Evolutionary conservation across 2,888 invertebrate species (phyloP), one percentile per base, ranked within the genome.

Genomic region (Steromphala cineraria): DNA sequence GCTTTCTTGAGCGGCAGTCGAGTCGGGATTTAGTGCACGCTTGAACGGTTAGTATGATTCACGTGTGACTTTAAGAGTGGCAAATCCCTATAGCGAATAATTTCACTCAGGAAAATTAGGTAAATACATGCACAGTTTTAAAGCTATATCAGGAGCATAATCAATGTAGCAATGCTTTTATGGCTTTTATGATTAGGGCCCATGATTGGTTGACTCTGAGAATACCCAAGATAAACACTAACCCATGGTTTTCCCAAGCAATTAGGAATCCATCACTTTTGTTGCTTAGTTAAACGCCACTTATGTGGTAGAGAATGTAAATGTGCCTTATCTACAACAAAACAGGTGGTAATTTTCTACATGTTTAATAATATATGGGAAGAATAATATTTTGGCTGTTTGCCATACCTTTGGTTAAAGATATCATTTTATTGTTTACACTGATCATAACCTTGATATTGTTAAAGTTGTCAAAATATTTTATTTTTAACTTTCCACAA

Each of bases 41-140:
- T 36, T 71, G 71, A 31, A 71, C 40, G n/a, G 71, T 40, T 71
- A 4, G 15, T 40, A 13, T 36, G n/a, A 71, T 71, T 71, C 71
- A 71, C 71, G 71, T 71, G 71, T 71, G 71, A 71, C 71, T 71
- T 71, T 71, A 28, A 40, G 71, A 71, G 71, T 36, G 71, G 71
- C 71, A 71, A 40, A 71, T 36, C 31, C 36, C 7, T 10, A 36
- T 7, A 19, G 71, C 15, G 36, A 40, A 24, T 71, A 71, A 40
- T 71, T 71, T 71, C 71, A 71, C 71, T 71, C 71, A 71, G 71
- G 71, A 71, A 71, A 19, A 19, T 36, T 36, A 36, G 28, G 19
- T 24, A 40, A 19, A 71, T 71, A 36, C 71, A 71, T 71, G 36
- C 36, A 71, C 71, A 31, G 71, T 71, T 28, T 71, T 36, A 71